Evolutionary conservation across 1,140 invertebrate genomes (phyloP).

Genomic region (Drosophila orena): DNA sequence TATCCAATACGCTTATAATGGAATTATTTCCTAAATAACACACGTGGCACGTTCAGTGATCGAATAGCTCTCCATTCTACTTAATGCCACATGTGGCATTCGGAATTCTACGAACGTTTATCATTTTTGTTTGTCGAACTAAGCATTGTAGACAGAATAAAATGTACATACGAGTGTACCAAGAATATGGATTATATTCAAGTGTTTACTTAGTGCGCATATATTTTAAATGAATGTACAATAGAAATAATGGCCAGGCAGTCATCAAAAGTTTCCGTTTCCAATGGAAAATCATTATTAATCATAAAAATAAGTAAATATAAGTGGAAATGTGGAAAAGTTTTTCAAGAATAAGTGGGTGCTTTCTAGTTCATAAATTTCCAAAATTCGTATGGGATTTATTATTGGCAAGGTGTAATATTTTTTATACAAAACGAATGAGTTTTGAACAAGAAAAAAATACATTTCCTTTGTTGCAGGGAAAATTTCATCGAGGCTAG

Average conservation of each 20-base stretch:
- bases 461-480: neutral
- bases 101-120: constrained; percentile 28
- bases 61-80: neutral
- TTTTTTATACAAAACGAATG: no score
- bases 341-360: neutral
- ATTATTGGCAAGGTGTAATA: no score
- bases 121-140: constrained; percentile 15
- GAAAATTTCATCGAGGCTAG: neutral
- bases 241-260: constrained; percentile 14
- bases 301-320: constrained; percentile 9
- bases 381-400: no score
- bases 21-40: constrained; percentile 19
- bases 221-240: constrained; percentile 21
- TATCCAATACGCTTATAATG: neutral
- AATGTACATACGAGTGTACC: neutral
- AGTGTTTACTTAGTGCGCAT: constrained; percentile 21
- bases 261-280: constrained; percentile 26
- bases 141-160: neutral
- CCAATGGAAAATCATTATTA: constrained; percentile 11
- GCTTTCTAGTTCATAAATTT: neutral
- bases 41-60: constrained; percentile 27
- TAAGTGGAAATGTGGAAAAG: neutral
- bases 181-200: constrained; percentile 9
- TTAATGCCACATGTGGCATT: constrained; percentile 38
- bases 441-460: no score